Base-by-base conservation (phyloP, 2,113 vertebrate species). In the Podiceps cristatus region DNA sequence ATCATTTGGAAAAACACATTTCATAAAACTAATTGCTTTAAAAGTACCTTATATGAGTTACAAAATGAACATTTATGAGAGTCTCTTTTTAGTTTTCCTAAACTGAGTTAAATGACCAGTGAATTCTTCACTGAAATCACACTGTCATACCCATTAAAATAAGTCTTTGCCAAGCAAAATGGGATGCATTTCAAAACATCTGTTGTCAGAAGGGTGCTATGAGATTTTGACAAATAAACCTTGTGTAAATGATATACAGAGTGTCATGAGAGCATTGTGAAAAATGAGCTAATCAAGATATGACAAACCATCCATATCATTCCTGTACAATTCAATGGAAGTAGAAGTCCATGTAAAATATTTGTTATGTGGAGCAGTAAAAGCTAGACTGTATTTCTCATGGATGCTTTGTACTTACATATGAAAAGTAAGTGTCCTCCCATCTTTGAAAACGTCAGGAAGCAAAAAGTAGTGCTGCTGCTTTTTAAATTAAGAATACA, bases 261-360 rank as follows among this genome's bases (percentile, higher is more conserved):
- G 37, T 93, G 73, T 77, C 88, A 87, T 50, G 67, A 96, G 89
- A 96, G 69, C 76, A 76, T 84, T 91, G 62, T 96, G 97, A 96
- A 96, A 94, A 92, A 91, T 94, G 76, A 96, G 68, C 73, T 94
- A 85, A 90, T 88, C 0, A 1, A 79, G 78, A 88, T 91, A 35
- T 89, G 86, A 68, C 69, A 96, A 75, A 66, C 60, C 59, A 64
- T 89, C 63, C 20, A 3, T 74, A 83, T 47, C 77, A 80, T 69
- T 91, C 50, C 95, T 13, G 3, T 83, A 33, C 18, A 76, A 62
- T 73, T 90, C 81, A 68, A 11, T 68, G 78, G 71, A 60, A 90
- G 50, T 56, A 93, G 72, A 95, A 78, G 62, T 76, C 35, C n/a
- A 71, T 28, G 60, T 78, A 49, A 63, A 78, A 83, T 88, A 63